Base-by-base conservation (phyloP, 2,113 vertebrate species). In the Talpa occidentalis region DNA sequence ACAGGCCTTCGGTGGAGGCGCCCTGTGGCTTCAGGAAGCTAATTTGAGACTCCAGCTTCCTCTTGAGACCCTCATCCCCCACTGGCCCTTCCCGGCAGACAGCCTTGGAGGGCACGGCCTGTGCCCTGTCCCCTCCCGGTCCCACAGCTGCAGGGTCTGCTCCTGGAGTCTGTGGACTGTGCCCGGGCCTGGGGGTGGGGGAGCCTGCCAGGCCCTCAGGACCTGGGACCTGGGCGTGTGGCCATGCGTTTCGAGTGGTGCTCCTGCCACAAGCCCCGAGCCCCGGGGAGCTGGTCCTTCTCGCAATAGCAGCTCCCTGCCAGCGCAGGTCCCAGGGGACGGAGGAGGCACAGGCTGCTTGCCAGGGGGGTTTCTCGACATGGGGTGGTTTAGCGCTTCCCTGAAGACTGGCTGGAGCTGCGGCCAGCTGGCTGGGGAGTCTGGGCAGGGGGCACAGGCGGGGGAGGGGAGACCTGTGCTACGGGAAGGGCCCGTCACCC, bases 21-120 rank as follows among this genome's bases (percentile, higher is more conserved):
- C 81, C 78, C 72, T 59, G 44, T 85, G 95, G 92, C 80, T 96
- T 90, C 54, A 59, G 60, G 85, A 94, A 85, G 35, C 62, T 92
- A 82, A 97, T 72, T 81, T 88, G 66, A 91, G 94, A 95, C 79
- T 80, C 74, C 26, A 62, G 2, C 47, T 90, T 92, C 77, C 77
- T 94, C 32, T 67, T 89, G 87, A 67, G 66, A 79, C 78, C 49
- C 28, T 74, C 35, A 28, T 28, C 28, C n/a, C 26, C 26, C 30
- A 26, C 40, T 84, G n/a, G 12, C 22, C 32, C 59, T 90, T 78
- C 56, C 76, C 88, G 94, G 40, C 82, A 54, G 44, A 30, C 72
- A 94, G 86, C 78, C 42, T 12, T 30, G 37, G 35, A 67, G 82
- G 22, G 73, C 21, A 80, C 62, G 74, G 52, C 15, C 49, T 3